Percentiles rank a stretch among this genome's conserved stretches.
Evolutionary conservation across 2,113 vertebrate species (phyloP).

Genomic region (Oreochromis spilurus): DNA sequence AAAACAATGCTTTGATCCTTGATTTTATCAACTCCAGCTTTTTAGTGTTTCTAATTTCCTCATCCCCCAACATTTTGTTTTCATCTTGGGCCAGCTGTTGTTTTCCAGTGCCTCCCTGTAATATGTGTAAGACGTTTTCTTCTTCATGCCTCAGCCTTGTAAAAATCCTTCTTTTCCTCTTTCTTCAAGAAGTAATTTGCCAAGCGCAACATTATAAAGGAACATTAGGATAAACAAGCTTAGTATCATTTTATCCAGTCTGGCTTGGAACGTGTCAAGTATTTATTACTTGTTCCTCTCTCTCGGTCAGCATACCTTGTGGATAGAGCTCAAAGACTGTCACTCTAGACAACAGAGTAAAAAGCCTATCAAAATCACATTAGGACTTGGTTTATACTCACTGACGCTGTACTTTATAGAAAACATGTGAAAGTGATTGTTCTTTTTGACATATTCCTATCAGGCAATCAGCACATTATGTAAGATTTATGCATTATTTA

Average conservation of each 20-base stretch:
- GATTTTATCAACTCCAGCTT: slow-evolving; percentile 74
- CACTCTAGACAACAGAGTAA: neutral
- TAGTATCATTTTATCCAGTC: neutral
- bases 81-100: slow-evolving; percentile 74
- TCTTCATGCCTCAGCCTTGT: slow-evolving; percentile 42
- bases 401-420: neutral
- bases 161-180: slow-evolving; percentile 53
- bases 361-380: neutral
- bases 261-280: neutral
- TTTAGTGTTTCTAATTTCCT: slow-evolving; percentile 77
- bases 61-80: slow-evolving; percentile 65
- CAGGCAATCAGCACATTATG: neutral
- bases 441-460: neutral
- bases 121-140: slow-evolving; percentile 60
- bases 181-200: slow-evolving; percentile 24
- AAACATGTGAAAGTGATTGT: neutral
- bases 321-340: neutral
- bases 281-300: neutral
- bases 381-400: neutral
- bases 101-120: slow-evolving; percentile 66
- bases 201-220: slow-evolving; percentile 8
- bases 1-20: slow-evolving; percentile 71
- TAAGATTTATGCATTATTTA: neutral
- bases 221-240: neutral
- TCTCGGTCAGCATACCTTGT: neutral